Evolutionary conservation across 2,797 vertebrate species (phyloP).

Genomic region (Clarias pachynema): DNA sequence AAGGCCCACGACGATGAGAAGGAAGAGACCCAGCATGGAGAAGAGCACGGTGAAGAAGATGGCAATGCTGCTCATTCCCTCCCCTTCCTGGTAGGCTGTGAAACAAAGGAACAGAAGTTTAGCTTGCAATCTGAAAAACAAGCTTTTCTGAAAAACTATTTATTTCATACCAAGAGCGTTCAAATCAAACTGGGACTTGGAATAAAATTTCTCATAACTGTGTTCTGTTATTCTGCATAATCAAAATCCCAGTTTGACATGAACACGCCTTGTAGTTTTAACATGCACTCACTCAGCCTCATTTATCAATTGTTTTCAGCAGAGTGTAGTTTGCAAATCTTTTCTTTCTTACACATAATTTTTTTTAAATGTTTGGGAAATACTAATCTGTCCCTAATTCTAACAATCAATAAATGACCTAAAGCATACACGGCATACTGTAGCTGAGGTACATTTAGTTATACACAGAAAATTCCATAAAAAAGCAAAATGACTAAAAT

Average conservation of each 20-base stretch:
- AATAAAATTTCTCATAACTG: too few species aligned
- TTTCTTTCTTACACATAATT: not conserved
- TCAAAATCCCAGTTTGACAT: too few species aligned
- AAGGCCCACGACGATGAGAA: slow-evolving; percentile 85
- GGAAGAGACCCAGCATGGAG: slow-evolving; percentile 86
- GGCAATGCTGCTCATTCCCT: slow-evolving; percentile 83
- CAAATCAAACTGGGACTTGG: too few species aligned
- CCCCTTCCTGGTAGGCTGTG: slow-evolving; percentile 54
- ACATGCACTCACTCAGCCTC: too few species aligned
- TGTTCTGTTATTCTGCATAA: too few species aligned
- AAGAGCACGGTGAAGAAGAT: slow-evolving; percentile 92
- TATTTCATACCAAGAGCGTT: not conserved
- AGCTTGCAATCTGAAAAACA: not conserved
- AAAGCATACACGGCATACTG: not conserved
- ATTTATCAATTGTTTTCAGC: not conserved
- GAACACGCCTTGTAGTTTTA: not conserved
- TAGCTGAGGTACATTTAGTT: not conserved
- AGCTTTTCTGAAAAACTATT: not conserved
- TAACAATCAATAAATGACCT: not conserved
- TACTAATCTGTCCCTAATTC: not conserved
- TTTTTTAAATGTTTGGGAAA: not conserved
- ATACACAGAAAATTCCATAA: not conserved
- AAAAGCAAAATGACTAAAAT: not conserved
- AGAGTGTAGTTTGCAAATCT: not conserved
- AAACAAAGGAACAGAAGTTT: slow-evolving; percentile 5